These are phyloP conservation scores for Acanthosepion pharaonis DNA, from an alignment of 2,888 invertebrate species.

Conservation along the genomic window DNA sequence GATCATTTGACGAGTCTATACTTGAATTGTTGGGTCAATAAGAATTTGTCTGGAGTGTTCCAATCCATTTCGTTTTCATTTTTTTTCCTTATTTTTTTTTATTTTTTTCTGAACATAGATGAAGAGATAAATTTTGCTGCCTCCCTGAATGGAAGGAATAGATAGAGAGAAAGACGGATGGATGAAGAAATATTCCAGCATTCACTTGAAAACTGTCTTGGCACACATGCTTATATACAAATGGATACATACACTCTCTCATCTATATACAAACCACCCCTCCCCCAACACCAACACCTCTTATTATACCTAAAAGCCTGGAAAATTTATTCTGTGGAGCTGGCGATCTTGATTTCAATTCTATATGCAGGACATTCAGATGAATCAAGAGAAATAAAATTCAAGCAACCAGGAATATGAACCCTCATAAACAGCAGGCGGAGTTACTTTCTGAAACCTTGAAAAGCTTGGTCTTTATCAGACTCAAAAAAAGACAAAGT, in stretches of 20 bases:
- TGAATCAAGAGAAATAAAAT: not conserved
- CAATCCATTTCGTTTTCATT: not conserved
- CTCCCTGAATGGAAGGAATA: not conserved
- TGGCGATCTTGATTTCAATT: not conserved
- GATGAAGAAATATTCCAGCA: not conserved
- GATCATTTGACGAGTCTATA: not conserved
- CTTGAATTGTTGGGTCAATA: constrained; percentile 7
- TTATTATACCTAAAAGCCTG: not conserved
- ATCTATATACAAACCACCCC: not conserved
- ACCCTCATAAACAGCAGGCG: not conserved
- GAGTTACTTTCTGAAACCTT: not conserved
- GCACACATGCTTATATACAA: not conserved
- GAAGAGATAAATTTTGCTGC: not conserved
- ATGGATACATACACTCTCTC: not conserved
- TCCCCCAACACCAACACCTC: not conserved
- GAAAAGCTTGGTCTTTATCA: not conserved
- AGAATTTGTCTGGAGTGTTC: not conserved
- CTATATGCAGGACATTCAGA: not conserved
- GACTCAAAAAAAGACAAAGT: not conserved
- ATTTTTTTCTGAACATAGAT: not conserved
- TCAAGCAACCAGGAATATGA: not conserved
- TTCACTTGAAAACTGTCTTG: not conserved
- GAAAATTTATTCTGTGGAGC: not conserved
- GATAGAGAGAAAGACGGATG: not conserved
- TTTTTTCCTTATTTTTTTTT: not conserved